Evolutionary conservation across 2,113 vertebrate species (phyloP).

Genomic region (Nycticryphes semicollaris): DNA sequence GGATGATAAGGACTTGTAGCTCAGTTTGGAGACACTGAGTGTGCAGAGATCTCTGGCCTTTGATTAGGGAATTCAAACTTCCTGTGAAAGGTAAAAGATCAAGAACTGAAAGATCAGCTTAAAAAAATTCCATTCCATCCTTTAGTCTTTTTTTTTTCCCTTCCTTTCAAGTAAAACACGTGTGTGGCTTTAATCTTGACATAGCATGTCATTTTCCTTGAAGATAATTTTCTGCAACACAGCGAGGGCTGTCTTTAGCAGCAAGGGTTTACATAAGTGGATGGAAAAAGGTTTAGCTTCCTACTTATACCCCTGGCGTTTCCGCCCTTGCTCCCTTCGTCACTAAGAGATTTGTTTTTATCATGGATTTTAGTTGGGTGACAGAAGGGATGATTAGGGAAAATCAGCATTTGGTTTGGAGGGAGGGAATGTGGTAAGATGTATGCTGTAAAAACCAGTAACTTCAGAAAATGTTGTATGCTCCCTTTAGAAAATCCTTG

Average conservation of each 20-base stretch:
- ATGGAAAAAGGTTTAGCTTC: slow-evolving; percentile 3
- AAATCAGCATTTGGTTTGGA: neutral
- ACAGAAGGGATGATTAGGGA: neutral
- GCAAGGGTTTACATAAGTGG: neutral
- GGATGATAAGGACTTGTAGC: neutral
- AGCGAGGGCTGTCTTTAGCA: neutral
- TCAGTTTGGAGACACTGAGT: neutral
- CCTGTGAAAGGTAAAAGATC: neutral
- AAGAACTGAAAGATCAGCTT: neutral
- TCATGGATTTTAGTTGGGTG: neutral
- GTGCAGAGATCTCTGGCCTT: neutral
- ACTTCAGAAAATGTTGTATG: neutral
- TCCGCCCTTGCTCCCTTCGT: neutral
- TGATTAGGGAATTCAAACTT: slow-evolving; percentile 16
- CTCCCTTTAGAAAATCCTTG: neutral
- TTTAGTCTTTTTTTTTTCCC: neutral
- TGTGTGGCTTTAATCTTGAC: neutral
- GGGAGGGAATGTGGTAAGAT: neutral
- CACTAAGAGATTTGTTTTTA: neutral
- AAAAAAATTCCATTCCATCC: neutral
- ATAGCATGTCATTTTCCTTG: neutral
- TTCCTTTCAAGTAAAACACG: neutral
- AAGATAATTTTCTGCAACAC: neutral
- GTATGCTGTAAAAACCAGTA: neutral
- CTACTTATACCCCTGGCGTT: neutral